Percentiles rank a stretch among this genome's conserved stretches.
These are phyloP conservation scores for Drosophila micromelanica DNA, from an alignment of 1,140 invertebrate genomes.

Conservation along the genomic window DNA sequence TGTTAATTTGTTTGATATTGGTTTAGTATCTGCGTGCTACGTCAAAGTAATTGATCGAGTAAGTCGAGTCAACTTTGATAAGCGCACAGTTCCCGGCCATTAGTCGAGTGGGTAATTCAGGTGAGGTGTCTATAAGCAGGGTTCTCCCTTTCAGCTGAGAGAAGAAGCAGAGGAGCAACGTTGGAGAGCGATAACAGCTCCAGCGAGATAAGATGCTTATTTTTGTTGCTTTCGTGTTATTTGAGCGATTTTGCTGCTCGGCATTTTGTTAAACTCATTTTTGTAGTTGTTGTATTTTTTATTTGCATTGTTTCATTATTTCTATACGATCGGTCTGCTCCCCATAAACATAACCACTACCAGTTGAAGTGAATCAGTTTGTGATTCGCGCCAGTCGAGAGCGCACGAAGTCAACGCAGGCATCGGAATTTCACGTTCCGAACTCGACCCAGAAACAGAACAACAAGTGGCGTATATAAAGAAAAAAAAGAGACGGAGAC, in stretches of 20 bases:
- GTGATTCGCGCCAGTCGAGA: constrained; percentile 55
- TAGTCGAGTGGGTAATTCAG: constrained; percentile 2
- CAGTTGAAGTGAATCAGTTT: constrained; percentile 67
- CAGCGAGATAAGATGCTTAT: constrained; percentile 58
- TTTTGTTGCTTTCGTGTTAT: constrained; percentile 33
- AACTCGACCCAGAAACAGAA: constrained; percentile 11
- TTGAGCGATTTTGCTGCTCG: constrained; percentile 36
- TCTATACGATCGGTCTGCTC: constrained; percentile 53
- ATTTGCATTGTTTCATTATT: constrained; percentile 47
- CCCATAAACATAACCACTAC: constrained; percentile 48
- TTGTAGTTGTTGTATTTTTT: constrained; percentile 40
- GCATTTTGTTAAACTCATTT: constrained; percentile 24
- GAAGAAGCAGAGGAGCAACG: constrained; percentile 5
- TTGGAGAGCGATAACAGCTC: constrained; percentile 49
- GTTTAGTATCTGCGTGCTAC: constrained; percentile 13
- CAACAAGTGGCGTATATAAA: constrained; percentile 23
- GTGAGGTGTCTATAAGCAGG: constrained; percentile 18
- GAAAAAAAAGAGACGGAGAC: background rate
- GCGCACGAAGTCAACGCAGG: constrained; percentile 55
- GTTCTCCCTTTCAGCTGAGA: constrained; percentile 5
- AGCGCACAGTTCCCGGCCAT: constrained; percentile 11
- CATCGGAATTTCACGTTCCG: constrained; percentile 25
- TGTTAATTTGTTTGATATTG: background rate
- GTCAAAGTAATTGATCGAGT: constrained; percentile 40
- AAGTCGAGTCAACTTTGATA: constrained; percentile 27